Evolutionary conservation across 2,797 vertebrate genomes (phyloP).

Genomic region (Mormyrops boulengeri): DNA sequence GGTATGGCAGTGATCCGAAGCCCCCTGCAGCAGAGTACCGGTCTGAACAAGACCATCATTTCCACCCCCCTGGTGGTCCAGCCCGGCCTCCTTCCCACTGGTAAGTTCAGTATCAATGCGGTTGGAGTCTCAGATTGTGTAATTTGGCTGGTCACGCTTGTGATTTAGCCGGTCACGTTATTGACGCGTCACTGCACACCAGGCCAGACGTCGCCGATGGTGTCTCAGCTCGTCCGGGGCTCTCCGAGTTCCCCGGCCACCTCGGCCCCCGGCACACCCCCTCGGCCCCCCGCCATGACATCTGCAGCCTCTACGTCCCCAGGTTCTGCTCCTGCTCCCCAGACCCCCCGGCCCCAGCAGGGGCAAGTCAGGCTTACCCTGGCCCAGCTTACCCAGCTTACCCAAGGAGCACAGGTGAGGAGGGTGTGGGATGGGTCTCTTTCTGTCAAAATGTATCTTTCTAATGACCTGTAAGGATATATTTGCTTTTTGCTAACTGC

Average conservation of each 20-base stretch:
- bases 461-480: not conserved
- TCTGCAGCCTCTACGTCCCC: conserved; percentile 63
- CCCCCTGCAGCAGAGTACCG: conserved; percentile 60
- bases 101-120: conserved; percentile 27
- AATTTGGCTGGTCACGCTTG: not conserved
- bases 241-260: conserved; percentile 70
- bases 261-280: conserved; percentile 55
- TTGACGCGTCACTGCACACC: not conserved
- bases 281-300: conserved; percentile 46
- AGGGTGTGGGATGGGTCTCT: not conserved
- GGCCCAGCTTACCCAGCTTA: conserved; percentile 92
- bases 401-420: conserved; percentile 83
- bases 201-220: conserved; percentile 76
- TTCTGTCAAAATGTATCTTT: too few relatives aligned
- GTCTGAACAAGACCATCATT: conserved; percentile 72
- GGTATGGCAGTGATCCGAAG: conserved; percentile 70
- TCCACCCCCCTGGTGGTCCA: conserved; percentile 74
- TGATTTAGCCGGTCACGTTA: not conserved
- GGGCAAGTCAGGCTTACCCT: conserved; percentile 96
- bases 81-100: conserved; percentile 69
- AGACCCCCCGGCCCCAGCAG: conserved; percentile 76
- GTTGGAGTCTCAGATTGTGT: not conserved
- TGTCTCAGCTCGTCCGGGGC: conserved; percentile 70
- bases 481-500: not conserved
- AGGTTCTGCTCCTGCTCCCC: conserved; percentile 33